phyloP scores from a whole-genome alignment of 2,113 vertebrate genomes.

The Clarias gariepinus region DNA sequence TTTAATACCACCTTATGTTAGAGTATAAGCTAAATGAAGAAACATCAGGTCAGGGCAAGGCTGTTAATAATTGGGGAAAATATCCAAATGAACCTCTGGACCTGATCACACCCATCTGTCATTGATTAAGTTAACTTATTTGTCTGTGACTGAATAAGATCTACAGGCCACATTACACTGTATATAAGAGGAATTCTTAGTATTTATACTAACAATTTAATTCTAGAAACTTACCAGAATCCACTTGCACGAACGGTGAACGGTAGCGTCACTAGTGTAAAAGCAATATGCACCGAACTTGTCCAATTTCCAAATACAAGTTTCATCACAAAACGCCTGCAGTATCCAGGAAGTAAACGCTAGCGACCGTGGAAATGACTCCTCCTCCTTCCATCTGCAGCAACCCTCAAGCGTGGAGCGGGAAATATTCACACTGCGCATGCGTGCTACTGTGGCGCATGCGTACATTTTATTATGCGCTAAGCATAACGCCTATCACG shows the following conservation, averaged over 20 bases:
- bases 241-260: constrained; percentile 35
- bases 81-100: background rate
- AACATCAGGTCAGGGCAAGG: too few relatives aligned
- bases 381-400: background rate
- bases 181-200: background rate
- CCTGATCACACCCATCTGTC: background rate
- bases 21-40: background rate
- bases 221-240: constrained; percentile 55
- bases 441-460: background rate
- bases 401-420: too few relatives aligned
- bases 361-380: background rate
- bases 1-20: too few relatives aligned
- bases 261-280: constrained; percentile 66
- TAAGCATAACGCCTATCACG: background rate
- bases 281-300: constrained; percentile 57
- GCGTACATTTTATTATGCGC: background rate
- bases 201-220: background rate
- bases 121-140: background rate
- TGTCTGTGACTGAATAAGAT: background rate
- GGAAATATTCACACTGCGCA: background rate
- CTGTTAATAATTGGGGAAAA: too few relatives aligned
- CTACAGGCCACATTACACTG: background rate
- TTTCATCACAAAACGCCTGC: constrained; percentile 57
- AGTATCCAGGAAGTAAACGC: constrained; percentile 27
- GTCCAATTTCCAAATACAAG: constrained; percentile 47